These are phyloP conservation scores for Crossaster papposus DNA, from an alignment of 53 echinoderm and acorn worm species.

Conservation along the genomic window DNA sequence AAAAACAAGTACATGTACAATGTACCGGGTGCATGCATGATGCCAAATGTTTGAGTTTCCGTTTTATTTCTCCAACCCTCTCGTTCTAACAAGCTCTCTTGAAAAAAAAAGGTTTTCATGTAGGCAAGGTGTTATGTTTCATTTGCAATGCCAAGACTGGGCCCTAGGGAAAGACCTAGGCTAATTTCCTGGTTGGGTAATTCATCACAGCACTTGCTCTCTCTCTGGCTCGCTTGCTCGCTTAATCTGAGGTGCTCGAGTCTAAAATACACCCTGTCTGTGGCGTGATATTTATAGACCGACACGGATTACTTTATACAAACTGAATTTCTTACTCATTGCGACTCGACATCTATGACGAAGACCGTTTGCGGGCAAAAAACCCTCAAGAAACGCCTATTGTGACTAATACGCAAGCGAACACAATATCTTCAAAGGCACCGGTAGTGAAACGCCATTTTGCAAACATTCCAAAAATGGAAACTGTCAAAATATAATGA, in stretches of 20 bases:
- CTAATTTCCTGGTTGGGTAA: constrained; percentile 12
- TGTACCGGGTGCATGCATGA: background rate
- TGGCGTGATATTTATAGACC: background rate
- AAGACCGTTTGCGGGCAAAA: background rate
- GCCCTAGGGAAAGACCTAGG: background rate
- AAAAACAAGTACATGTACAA: background rate
- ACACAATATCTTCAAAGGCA: background rate
- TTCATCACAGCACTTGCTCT: background rate
- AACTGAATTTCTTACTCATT: background rate
- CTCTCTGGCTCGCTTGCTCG: background rate
- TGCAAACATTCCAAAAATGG: too few species aligned
- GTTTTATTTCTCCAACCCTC: background rate
- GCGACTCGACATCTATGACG: background rate
- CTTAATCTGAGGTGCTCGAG: background rate
- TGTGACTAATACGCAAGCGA: background rate
- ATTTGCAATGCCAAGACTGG: constrained; percentile 18
- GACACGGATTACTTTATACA: background rate
- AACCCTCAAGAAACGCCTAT: background rate
- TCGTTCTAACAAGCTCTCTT: background rate
- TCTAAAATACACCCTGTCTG: background rate
- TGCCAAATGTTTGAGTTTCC: background rate
- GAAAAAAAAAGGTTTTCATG: background rate
- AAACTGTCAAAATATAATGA: too few species aligned
- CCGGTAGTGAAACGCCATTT: too few species aligned
- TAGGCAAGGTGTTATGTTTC: background rate